Base-by-base conservation (phyloP, 2,113 vertebrate genomes). In the Phylloscopus trochiloides region DNA sequence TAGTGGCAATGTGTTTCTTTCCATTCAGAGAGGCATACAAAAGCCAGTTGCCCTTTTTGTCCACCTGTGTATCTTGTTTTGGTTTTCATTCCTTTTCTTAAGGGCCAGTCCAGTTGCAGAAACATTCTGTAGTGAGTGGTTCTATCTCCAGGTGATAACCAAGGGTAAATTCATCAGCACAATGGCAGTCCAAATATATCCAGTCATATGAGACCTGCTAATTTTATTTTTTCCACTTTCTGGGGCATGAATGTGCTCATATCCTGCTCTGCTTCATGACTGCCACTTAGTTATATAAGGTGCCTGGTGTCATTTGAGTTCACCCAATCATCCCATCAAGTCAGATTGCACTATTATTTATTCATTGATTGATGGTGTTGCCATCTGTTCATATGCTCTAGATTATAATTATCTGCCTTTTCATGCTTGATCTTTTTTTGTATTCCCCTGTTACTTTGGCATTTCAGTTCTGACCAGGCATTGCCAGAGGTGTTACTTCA, bases 301-400 rank as follows among this genome's bases (percentile, higher is more conserved):
- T 82, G 57, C 36, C 57, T 88, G 43, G 70, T 92, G 82, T 90
- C 92, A 90, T 95, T 13, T 94, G 94, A 93, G 86, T 95, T 95
- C 96, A 83, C 86, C 82, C 70, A 90, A 50, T 93, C 78, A 68
- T 88, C 54, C 66, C 78, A 90, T 94, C 90, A 90, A 58, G 51
- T 94, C 86, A 93, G 82, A 88, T 83, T 85, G 75, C 59, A 54
- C 78, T 90, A 92, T 96, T 94, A 93, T 91, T 95, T 95, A 93
- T 97, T 97, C 73, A 95, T 92, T 94, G 95, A 93, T 94, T 88
- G 95, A 88, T 73, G 79, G 47, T 65, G 63, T 93, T 86, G 67
- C 96, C 96, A 95, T 95, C 95, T 97, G 92, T 90, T 94, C 90
- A 18, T 70, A 32, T 80, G 58, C 90, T 96, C 75, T 73, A 58